These are phyloP conservation scores for Albula glossodonta DNA, from an alignment of 2,113 vertebrate genomes.

Conservation along the genomic window DNA sequence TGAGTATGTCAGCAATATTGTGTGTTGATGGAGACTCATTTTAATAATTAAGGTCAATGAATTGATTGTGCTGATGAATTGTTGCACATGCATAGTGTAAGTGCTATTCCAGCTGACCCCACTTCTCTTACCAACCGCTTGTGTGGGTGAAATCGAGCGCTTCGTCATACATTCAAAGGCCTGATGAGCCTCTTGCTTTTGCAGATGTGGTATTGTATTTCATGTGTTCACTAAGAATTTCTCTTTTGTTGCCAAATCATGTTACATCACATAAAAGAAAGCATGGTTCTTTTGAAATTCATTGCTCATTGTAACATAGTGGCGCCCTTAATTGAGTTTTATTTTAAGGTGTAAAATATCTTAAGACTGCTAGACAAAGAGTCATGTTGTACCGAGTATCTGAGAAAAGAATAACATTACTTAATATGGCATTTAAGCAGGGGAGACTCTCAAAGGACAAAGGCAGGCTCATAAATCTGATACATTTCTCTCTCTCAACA, in stretches of 20 bases:
- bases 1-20: background rate
- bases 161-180: background rate
- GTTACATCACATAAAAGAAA: background rate
- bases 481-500: constrained; percentile 31
- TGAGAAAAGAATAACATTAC: background rate
- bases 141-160: background rate
- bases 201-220: background rate
- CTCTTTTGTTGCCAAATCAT: background rate
- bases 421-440: constrained; percentile 24
- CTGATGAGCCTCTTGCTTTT: background rate
- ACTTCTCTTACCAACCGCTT: background rate
- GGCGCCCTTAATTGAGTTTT: background rate
- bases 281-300: background rate
- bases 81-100: background rate
- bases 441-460: constrained; percentile 31
- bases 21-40: background rate
- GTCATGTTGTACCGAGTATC: background rate
- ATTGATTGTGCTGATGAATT: background rate
- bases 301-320: background rate
- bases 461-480: constrained; percentile 15
- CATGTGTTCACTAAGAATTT: background rate
- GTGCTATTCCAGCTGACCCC: too few species aligned
- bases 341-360: background rate
- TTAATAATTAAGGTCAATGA: background rate
- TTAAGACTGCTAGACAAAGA: background rate